Evolutionary conservation across 2,113 vertebrate genomes (phyloP).

Genomic region (Jaculus jaculus): DNA sequence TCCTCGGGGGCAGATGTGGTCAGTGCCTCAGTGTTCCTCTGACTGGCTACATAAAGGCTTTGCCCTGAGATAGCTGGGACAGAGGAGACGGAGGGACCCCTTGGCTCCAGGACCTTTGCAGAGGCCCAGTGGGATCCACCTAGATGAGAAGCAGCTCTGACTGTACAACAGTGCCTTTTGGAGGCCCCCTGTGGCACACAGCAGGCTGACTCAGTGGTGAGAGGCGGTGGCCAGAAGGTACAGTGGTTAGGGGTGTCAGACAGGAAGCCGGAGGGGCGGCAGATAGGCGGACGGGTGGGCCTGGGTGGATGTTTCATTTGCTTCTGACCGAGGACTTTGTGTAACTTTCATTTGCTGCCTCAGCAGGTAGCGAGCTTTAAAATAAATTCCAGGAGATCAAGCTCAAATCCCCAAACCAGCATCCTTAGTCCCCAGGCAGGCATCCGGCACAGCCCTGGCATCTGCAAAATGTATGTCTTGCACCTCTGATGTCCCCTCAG

Average conservation of each 20-base stretch:
- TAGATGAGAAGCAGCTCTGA: not conserved
- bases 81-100: not conserved
- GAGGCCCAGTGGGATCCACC: not conserved
- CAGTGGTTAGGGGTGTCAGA: conserved; percentile 60
- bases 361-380: conserved; percentile 36
- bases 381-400: conserved; percentile 60
- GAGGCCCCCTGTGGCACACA: accelerated
- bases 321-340: not conserved
- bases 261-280: not conserved
- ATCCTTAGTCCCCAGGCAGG: not conserved
- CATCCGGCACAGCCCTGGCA: not conserved
- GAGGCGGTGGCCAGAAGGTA: not conserved
- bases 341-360: conserved; percentile 22
- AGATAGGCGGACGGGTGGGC: not conserved
- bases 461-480: not conserved
- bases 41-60: not conserved
- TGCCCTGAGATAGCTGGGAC: not conserved
- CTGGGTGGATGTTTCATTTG: not conserved
- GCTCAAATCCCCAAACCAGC: conserved; percentile 4
- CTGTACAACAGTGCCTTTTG: not conserved
- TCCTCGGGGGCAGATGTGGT: not conserved
- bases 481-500: not conserved
- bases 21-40: not conserved
- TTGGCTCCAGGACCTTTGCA: not conserved
- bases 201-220: not conserved